A percentile compares a stretch with the other conserved stretches of the same genome.
phyloP scores from a whole-genome alignment of 1,140 invertebrate genomes.

The Trichonephila clavata region DNA sequence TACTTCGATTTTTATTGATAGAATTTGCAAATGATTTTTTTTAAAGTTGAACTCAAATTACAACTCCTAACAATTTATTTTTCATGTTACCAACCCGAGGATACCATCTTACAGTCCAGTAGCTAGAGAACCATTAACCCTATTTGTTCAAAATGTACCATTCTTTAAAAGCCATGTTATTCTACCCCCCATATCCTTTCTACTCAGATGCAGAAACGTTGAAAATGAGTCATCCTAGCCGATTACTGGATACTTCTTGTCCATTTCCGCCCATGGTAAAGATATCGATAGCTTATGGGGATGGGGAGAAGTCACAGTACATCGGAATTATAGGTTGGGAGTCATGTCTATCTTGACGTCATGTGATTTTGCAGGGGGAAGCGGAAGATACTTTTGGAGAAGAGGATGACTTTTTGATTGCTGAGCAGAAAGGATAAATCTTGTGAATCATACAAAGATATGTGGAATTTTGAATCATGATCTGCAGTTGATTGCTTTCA shows the following conservation, averaged over 20 bases:
- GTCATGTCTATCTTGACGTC: neutral
- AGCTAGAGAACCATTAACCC: no score
- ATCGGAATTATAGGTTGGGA: neutral
- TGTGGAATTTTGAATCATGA: neutral
- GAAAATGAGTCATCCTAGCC: neutral
- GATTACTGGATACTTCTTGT: neutral
- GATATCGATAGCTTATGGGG: neutral
- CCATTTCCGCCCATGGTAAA: neutral
- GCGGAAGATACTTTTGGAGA: neutral
- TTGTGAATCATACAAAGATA: neutral
- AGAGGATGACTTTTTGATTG: constrained; percentile 3
- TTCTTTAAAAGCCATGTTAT: no score
- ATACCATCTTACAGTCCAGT: no score
- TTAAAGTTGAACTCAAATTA: no score
- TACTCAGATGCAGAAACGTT: neutral
- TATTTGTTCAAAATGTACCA: no score
- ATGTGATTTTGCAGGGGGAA: neutral
- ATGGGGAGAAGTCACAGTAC: neutral
- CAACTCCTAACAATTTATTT: no score
- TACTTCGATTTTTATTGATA: no score
- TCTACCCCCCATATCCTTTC: neutral
- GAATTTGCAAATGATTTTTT: no score
- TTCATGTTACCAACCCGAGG: no score
- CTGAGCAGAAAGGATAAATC: neutral
- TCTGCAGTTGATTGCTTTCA: neutral